Percentiles rank a stretch among this genome's conserved stretches.
phyloP scores from a whole-genome alignment of 2,888 invertebrate species.

The Hartigia nigra region DNA sequence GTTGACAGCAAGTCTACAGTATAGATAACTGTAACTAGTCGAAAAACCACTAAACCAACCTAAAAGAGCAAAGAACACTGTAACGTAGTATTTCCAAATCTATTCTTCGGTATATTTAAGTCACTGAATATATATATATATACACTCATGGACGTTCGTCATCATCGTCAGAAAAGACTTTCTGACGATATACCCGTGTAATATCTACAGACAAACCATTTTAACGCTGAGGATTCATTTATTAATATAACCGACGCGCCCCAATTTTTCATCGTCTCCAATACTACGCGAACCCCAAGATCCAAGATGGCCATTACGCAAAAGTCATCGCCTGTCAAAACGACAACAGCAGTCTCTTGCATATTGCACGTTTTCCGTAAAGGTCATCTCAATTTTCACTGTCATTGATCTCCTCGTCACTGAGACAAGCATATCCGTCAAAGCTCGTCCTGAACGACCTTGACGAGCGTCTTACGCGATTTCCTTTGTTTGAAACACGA shows the following conservation, averaged over 20 bases:
- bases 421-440: background rate
- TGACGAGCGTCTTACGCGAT: background rate
- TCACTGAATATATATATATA: background rate
- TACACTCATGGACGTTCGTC: background rate
- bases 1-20: constrained; percentile 53
- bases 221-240: background rate
- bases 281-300: background rate
- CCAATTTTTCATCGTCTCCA: background rate
- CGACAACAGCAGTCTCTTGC: background rate
- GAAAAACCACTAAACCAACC: constrained; percentile 38
- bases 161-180: background rate
- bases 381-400: background rate
- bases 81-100: background rate
- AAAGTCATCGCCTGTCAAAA: background rate
- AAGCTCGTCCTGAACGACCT: background rate
- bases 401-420: background rate
- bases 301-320: background rate
- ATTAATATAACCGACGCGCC: background rate
- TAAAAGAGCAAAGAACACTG: background rate
- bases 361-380: background rate
- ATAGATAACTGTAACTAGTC: constrained; percentile 63
- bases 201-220: background rate
- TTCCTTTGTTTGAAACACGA: background rate
- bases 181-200: background rate
- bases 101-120: background rate